A percentile compares a stretch with the other conserved stretches of the same genome.
These are phyloP conservation scores for Rhimphoctona megacephalus DNA, from an alignment of 2,888 invertebrate species.

Conservation along the genomic window DNA sequence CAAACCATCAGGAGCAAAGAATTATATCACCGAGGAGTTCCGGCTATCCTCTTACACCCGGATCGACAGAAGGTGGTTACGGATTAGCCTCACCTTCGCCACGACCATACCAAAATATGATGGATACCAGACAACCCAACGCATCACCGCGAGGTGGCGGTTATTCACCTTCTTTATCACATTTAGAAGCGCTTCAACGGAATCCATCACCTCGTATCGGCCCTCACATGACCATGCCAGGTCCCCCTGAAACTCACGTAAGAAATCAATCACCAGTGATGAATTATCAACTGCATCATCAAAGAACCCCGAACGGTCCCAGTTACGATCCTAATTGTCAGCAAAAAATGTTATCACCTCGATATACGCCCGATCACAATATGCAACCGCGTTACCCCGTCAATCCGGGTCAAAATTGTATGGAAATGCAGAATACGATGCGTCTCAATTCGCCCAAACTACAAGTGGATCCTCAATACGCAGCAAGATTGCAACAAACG, in stretches of 20 bases:
- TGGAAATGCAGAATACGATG: constrained; percentile 72
- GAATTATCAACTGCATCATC: constrained; percentile 69
- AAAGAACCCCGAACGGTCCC: constrained; percentile 67
- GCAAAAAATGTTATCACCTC: constrained; percentile 71
- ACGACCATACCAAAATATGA: constrained; percentile 75
- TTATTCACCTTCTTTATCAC: constrained; percentile 73
- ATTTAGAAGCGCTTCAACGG: constrained; percentile 75
- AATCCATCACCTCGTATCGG: constrained; percentile 72
- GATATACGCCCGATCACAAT: constrained; percentile 72
- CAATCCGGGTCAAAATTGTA: constrained; percentile 72
- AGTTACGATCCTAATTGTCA: constrained; percentile 71
- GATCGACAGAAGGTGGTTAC: constrained; percentile 72
- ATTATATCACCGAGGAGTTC: constrained; percentile 79
- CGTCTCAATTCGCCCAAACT: constrained; percentile 69
- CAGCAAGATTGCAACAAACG: constrained; percentile 69
- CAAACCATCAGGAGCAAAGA: constrained; percentile 79
- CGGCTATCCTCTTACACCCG: constrained; percentile 77
- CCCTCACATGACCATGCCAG: constrained; percentile 66
- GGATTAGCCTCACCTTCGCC: constrained; percentile 75
- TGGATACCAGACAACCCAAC: constrained; percentile 76
- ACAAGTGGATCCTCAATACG: constrained; percentile 71
- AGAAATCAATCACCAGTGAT: constrained; percentile 74
- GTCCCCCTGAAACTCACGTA: constrained; percentile 62
- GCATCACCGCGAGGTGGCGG: constrained; percentile 74
- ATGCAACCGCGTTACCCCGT: constrained; percentile 74